Base-by-base conservation (phyloP, 2,888 invertebrate species). In the Spisula solida region DNA sequence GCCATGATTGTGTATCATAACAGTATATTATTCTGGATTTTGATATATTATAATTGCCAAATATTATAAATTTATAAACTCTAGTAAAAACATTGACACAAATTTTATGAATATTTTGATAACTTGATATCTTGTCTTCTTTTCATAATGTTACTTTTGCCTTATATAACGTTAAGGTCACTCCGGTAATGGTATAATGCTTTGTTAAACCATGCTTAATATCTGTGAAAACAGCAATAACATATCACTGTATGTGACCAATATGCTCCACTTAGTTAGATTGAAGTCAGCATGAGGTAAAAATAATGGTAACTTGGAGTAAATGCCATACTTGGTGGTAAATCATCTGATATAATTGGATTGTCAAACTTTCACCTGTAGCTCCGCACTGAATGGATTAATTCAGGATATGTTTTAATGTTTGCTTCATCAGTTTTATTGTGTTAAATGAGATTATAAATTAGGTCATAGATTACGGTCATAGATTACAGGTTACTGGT, bases 201-300 rank as follows among this genome's bases (percentile, higher is more conserved):
- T 31, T 34, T 34, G 31, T 70, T 34, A 75, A 18, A 4, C 8
- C 75, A 75, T 16, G 34, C 5, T 31, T 31, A n/a, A 31, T 18
- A 31, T 34, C 29, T 75, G 34, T 75, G 25, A 16, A 41, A 31
- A 75, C 34, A 34, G 34, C 75, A 31, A 31, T 34, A 34, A 75
- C 34, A 34, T 25, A 12, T 4, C 25, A 0, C 75, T 31, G 5
- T 75, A 51, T 75, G 75, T 75, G 75, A 34, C 75, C 16, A 75
- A 16, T 34, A 18, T 34, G 12, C 10, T 29, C 4, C 75, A 75
- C n/a, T 34, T 75, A 75, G 2, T 75, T 75, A 16, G 31, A 31
- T 75, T 60, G 20, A 31, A 25, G 75, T 75, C 75, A 75, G 75
- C 34, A 5, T 75, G 75, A 75, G 75, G 75, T 75, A 75, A 34